Base-by-base conservation (phyloP, 2,888 invertebrate species). In the Hyalella azteca region DNA sequence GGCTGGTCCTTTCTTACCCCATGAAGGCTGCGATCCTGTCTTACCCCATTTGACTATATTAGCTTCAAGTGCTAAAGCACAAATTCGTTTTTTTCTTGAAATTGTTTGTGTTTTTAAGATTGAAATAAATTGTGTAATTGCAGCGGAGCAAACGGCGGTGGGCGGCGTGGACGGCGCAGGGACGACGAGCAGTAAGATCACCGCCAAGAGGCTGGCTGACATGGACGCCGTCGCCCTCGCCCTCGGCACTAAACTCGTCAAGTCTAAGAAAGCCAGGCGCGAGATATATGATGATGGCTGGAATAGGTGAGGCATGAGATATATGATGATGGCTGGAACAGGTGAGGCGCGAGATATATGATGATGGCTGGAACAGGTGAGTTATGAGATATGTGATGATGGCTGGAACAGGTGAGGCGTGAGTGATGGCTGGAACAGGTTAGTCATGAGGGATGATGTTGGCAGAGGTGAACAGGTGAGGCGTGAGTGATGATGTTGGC, bases 281-380 rank as follows among this genome's bases (percentile, higher is more conserved):
- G 97, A 99, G 87, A 89, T 98, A 13, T 90, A 93, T 13, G 98
- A 98, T 87, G 93, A 91, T 77, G 96, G 93, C 0, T 98, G 96
- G 94, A 96, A 98, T 88, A 91, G 96, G 86, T 98, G 95, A 78
- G 36, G 39, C 15, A 15, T 15, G 15, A 45, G 11, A 45, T 45
- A n/a, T n/a, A n/a, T n/a, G n/a, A 29, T 22, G 7, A 49, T 19
- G 49, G 79, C 97, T 97, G 49, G 93, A 93, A 88, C 98, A 97
- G 89, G 91, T 93, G 19, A 94, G 95, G n/a, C n/a, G n/a, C n/a
- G n/a, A n/a, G n/a, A n/a, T n/a, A n/a, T n/a, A n/a, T n/a, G 3
- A 54, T 2, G 9, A 22, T 9, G 26, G 22, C 54, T 54, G 22
- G 54, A 96, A 98, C 88, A 91, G 96, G 86, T 98, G 95, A 77